Evolutionary conservation across 2,113 vertebrate species (phyloP), one percentile per base, ranked within the genome.

Genomic region (Zootoca vivipara): DNA sequence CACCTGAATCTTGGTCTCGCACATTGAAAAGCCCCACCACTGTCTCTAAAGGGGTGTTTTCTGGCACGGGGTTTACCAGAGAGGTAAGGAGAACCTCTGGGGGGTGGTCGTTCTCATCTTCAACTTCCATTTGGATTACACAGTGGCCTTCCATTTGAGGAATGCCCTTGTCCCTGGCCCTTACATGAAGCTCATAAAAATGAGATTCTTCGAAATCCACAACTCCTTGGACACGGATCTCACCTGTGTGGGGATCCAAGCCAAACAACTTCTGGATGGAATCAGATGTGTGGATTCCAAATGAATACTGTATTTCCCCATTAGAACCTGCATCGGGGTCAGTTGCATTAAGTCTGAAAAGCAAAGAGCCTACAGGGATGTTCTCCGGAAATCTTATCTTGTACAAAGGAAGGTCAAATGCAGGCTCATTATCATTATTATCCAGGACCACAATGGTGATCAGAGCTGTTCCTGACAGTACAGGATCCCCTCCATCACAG

Each of bases 111-210:
- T 98, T 98, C 70, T 89, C 90, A 67, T 97, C 97, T 73, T 95
- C 90, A 40, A 97, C 94, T 82, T 97, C 96, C 75, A 98, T 95
- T 35, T 96, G 96, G 83, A 98, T 91, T 67, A 97, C 93, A 40
- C 97, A 97, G 85, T 98, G 97, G 20, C 97, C 97, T 91, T 98
- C 97, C 97, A 98, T 97, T 92, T 97, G 96, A 0, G 97, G 98
- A 77, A 95, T 96, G 2, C 98, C 98, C 86, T 97, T 95, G 0
- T 99, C 98, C 6, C 95, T 95, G 78, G 97, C 98, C 81, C 96
- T 92, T 56, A 98, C 91, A 0, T 98, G 97, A 85, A 99, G 97
- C 94, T 98, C 98, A 85, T 98, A 97, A 85, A 95, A 97, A 94
- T 93, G 91, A 0, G 94, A 93, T 77, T 97, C 95, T 93, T 99